Evolutionary conservation across 2,888 invertebrate species (phyloP).

Genomic region (Cantharis flavilabris): DNA sequence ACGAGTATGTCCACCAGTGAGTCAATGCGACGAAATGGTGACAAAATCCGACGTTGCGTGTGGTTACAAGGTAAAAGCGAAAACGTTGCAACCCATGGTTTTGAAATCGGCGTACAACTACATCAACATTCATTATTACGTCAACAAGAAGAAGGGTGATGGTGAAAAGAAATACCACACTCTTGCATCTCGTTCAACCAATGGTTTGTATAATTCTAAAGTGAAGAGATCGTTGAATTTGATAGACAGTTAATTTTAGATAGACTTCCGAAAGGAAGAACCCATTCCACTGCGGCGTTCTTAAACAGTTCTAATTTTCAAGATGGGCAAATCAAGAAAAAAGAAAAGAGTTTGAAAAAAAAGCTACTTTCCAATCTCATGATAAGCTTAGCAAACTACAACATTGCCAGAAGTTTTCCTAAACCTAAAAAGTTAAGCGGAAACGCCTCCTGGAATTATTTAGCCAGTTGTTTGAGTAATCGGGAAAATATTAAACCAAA

Average conservation of each 20-base stretch:
- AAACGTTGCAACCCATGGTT: slow-evolving; percentile 18
- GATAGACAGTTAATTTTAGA: neutral
- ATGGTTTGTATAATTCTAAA: neutral
- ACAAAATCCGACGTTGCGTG: slow-evolving; percentile 16
- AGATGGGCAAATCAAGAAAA: neutral
- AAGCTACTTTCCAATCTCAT: neutral
- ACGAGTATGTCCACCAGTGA: neutral
- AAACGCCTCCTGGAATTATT: neutral
- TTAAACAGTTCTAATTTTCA: neutral
- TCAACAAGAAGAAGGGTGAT: neutral
- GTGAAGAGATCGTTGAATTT: neutral
- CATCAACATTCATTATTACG: slow-evolving; percentile 11
- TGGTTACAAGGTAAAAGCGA: slow-evolving; percentile 12
- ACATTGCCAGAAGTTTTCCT: neutral
- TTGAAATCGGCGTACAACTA: slow-evolving; percentile 20
- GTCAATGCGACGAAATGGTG: neutral
- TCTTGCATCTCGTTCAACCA: neutral
- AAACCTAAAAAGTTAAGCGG: neutral
- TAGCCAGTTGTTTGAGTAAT: neutral
- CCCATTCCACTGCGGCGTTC: neutral
- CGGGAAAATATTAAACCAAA: neutral
- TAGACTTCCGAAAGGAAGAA: neutral
- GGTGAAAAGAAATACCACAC: neutral
- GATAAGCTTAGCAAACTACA: neutral
- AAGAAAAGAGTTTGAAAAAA: neutral